Percentiles rank a stretch among this genome's conserved stretches.
phyloP scores from a whole-genome alignment of 2,113 vertebrate species.

The Lagenorhynchus albirostris region DNA sequence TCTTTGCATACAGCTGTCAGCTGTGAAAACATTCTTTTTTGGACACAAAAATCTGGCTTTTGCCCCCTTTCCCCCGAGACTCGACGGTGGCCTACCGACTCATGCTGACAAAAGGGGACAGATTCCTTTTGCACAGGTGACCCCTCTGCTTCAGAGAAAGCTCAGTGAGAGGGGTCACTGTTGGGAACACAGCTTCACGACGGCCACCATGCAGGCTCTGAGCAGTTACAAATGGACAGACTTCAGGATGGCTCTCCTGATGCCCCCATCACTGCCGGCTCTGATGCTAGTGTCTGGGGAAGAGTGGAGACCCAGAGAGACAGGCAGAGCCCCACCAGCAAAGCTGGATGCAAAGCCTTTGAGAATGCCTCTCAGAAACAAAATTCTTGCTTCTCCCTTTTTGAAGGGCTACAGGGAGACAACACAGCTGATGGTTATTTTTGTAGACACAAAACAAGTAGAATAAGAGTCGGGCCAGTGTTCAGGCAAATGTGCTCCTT shows the following conservation, averaged over 20 bases:
- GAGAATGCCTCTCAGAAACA: constrained; percentile 10
- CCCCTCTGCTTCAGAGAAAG: constrained; percentile 28
- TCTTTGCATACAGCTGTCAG: constrained; percentile 72
- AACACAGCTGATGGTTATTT: constrained; percentile 47
- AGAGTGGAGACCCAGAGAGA: background rate
- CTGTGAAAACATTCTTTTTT: constrained; percentile 67
- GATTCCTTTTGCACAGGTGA: constrained; percentile 16
- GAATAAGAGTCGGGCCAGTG: background rate
- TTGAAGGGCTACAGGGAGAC: background rate
- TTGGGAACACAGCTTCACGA: constrained; percentile 48
- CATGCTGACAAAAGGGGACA: background rate
- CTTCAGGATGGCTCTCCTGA: background rate
- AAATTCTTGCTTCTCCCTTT: background rate
- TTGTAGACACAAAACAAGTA: constrained; percentile 47
- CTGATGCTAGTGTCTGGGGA: background rate
- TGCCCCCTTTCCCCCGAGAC: background rate
- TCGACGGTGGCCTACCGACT: background rate
- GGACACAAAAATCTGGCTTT: constrained; percentile 62
- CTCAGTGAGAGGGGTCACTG: background rate
- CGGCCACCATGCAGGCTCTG: background rate
- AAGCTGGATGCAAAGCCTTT: background rate
- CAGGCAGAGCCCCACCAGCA: background rate
- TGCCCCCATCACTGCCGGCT: background rate
- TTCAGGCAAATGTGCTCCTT: background rate
- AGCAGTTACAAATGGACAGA: background rate